Evolutionary conservation across 2,113 vertebrate genomes (phyloP), one percentile per base, ranked within the genome.

Genomic region (Mormyrus iriodes): DNA sequence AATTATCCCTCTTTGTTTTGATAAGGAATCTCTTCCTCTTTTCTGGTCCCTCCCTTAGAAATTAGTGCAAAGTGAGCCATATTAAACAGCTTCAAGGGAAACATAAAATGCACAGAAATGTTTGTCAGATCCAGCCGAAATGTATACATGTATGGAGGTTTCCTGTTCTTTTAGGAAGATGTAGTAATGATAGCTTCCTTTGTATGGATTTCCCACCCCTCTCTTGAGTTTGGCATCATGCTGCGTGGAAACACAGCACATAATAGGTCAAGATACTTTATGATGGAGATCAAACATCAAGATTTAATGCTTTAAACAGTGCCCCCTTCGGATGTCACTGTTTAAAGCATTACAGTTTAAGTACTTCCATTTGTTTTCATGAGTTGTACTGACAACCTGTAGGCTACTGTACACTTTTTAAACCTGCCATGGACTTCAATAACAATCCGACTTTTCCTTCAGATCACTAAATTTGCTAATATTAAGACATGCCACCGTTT

Each of bases 91-190:
- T 85, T 85, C 39, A 69, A 39, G 44, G 52, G 48, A 65, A 58
- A 89, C 12, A 65, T 52, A 89, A 89, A 89, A 58, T 35, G 51
- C 46, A 39, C 39, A 44, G 27, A 44, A 89, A 84, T 31, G 27
- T 82, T 91, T 89, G 89, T 90, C 86, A 85, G 90, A 88, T 91
- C 42, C 53, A 91, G 86, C 84, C 58, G 87, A 83, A 88, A 85
- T 91, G 61, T 88, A 76, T 58, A 91, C 55, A 27, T 42, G 15
- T 52, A 76, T 61, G 65, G 73, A 15, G 21, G 86, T 73, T 90
- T 90, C 89, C 82, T 91, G 86, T 73, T 49, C n/a, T 86, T 86
- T 86, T 53, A 55, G 51, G n/a, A 86, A 86, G 49, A 53, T 48
- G 13, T 86, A 86, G 51, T 86, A 53, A 86, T 86, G 51, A 15